phyloP scores from a whole-genome alignment of 2,888 invertebrate species.

The Drosophila peninsularis region DNA sequence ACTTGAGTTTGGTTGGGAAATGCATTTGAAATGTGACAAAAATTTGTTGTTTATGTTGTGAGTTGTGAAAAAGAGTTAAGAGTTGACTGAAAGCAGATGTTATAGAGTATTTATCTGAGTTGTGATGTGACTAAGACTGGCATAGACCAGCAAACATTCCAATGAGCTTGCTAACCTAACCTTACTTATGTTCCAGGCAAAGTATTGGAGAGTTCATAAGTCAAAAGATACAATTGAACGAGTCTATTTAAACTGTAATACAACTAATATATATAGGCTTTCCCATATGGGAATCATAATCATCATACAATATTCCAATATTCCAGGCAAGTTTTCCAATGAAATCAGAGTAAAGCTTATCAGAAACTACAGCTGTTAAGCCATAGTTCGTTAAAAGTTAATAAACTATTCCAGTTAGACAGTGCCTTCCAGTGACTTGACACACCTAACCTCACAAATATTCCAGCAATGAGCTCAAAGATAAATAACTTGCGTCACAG shows the following conservation, averaged over 20 bases:
- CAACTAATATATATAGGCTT: no score
- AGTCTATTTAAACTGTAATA: neutral
- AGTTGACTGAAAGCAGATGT: neutral
- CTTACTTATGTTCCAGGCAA: neutral
- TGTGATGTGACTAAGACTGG: neutral
- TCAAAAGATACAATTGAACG: neutral
- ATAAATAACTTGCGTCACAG: neutral
- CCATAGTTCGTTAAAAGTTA: neutral
- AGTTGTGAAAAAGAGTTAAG: constrained; percentile 15
- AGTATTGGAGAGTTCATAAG: neutral
- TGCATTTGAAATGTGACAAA: constrained; percentile 20
- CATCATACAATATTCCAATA: no score
- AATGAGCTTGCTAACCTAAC: neutral
- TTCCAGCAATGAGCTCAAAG: neutral
- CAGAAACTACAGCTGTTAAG: neutral
- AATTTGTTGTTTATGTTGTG: constrained; percentile 9
- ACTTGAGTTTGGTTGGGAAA: constrained; percentile 41
- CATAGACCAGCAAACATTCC: neutral
- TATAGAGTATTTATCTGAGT: neutral
- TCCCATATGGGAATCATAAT: no score
- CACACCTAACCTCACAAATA: neutral
- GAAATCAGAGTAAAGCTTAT: neutral
- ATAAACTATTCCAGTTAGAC: neutral
- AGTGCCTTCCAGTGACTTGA: neutral
- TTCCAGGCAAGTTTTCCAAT: neutral